These are phyloP conservation scores for Salarias fasciatus DNA, from an alignment of 2,797 vertebrate genomes.

Conservation along the genomic window DNA sequence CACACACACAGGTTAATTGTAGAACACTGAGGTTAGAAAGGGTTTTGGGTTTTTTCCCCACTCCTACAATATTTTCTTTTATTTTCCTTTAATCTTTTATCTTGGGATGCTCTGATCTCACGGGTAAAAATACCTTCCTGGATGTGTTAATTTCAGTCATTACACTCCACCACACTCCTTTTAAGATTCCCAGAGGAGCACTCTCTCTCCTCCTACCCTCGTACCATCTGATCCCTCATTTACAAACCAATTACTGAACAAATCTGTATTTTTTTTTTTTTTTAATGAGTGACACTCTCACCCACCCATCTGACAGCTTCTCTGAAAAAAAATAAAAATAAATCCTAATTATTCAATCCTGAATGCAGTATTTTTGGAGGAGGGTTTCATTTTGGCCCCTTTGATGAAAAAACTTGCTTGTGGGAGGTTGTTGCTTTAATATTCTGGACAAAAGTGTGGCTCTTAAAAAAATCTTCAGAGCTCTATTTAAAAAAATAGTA, in stretches of 20 bases:
- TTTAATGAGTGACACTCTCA: conserved; percentile 34
- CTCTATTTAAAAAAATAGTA: no score
- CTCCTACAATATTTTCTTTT: conserved; percentile 6
- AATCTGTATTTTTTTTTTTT: conserved; percentile 32
- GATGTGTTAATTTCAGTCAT: conserved; percentile 6
- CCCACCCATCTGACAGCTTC: conserved; percentile 50
- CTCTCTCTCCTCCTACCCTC: background rate
- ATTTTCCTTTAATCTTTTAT: conserved; percentile 5
- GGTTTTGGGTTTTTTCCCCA: conserved; percentile 5
- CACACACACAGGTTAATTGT: no score
- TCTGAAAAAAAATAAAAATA: conserved; percentile 57
- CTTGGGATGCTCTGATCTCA: background rate
- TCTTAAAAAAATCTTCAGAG: no score
- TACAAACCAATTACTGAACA: conserved; percentile 53
- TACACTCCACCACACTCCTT: background rate
- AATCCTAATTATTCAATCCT: conserved; percentile 66
- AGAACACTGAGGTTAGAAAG: no score
- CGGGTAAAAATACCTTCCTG: conserved; percentile 15
- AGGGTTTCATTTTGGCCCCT: conserved; percentile 28
- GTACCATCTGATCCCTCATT: conserved; percentile 42
- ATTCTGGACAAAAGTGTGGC: no score
- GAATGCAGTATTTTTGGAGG: conserved; percentile 39
- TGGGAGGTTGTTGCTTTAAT: no score
- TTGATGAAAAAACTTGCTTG: no score
- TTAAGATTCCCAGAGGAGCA: conserved; percentile 15